These are phyloP conservation scores for Mirounga angustirostris DNA, from an alignment of 2,113 vertebrate species.

Conservation along the genomic window DNA sequence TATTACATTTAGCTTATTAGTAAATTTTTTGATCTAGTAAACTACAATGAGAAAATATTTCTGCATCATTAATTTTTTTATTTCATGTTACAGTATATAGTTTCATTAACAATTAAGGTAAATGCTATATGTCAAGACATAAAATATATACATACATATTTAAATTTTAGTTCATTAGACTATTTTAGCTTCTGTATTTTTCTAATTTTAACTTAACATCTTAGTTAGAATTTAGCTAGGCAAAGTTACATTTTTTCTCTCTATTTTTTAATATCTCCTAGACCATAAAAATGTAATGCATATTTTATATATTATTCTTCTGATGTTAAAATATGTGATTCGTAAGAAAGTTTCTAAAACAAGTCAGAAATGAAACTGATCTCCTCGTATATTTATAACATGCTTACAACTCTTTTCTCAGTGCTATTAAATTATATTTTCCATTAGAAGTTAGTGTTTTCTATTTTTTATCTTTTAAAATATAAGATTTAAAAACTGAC, in stretches of 20 bases:
- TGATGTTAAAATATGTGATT: slow-evolving; percentile 50
- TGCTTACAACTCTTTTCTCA: slow-evolving; percentile 78
- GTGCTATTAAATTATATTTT: slow-evolving; percentile 70
- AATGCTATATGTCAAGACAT: slow-evolving; percentile 57
- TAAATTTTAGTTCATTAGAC: slow-evolving; percentile 78
- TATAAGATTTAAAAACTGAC: slow-evolving; percentile 79
- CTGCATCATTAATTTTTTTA: slow-evolving; percentile 72
- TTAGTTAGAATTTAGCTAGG: slow-evolving; percentile 66
- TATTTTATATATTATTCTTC: slow-evolving; percentile 70
- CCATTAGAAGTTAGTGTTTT: slow-evolving; percentile 72
- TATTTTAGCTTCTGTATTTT: slow-evolving; percentile 79
- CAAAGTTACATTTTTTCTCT: slow-evolving; percentile 67
- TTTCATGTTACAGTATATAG: slow-evolving; percentile 38
- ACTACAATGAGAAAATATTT: slow-evolving; percentile 74
- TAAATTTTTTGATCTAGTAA: slow-evolving; percentile 72
- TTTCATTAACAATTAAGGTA: slow-evolving; percentile 78
- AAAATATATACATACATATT: slow-evolving; percentile 59
- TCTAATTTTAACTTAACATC: slow-evolving; percentile 79
- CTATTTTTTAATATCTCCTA: slow-evolving; percentile 69
- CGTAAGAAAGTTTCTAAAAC: slow-evolving; percentile 69
- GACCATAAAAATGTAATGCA: slow-evolving; percentile 59
- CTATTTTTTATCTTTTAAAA: slow-evolving; percentile 77
- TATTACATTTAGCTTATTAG: slow-evolving; percentile 63
- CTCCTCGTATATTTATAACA: slow-evolving; percentile 68
- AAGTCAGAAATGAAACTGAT: slow-evolving; percentile 78